Evolutionary conservation across 2,888 invertebrate species (phyloP).

Genomic region (Dione juno): DNA sequence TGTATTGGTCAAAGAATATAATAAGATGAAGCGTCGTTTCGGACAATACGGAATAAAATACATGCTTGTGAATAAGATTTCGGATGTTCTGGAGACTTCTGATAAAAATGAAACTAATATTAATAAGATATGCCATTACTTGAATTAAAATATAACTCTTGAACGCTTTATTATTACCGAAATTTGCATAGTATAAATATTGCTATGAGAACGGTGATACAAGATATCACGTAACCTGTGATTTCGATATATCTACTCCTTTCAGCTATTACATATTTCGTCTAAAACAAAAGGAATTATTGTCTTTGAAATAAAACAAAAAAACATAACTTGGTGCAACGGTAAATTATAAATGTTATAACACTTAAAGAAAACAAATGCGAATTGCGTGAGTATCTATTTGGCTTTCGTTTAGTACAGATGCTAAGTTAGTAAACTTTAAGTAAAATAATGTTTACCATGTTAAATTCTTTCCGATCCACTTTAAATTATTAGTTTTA

Average conservation of each 20-base stretch:
- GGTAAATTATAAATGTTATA: not conserved
- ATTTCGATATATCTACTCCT: conserved; percentile 90
- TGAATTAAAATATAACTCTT: not conserved
- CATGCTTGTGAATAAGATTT: conserved; percentile 4
- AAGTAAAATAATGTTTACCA: not conserved
- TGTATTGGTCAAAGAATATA: conserved; percentile 4
- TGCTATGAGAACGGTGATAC: conserved; percentile 89
- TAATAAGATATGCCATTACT: not conserved
- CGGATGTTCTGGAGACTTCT: conserved; percentile 3
- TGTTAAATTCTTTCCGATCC: too few relatives aligned
- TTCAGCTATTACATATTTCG: conserved; percentile 86
- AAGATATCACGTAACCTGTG: conserved; percentile 90
- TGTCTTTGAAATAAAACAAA: not conserved
- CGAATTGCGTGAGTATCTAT: not conserved
- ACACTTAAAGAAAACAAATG: not conserved
- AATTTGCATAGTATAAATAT: conserved; percentile 92
- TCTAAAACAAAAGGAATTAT: conserved; percentile 68
- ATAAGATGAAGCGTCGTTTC: not conserved
- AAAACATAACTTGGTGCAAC: not conserved
- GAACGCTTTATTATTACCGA: conserved; percentile 82
- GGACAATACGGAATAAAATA: not conserved
- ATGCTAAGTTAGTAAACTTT: not conserved
- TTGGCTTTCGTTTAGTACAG: too few relatives aligned
- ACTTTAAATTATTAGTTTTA: too few relatives aligned
- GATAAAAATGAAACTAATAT: not conserved